Evolutionary conservation across 1,140 invertebrate genomes (phyloP).

Genomic region (Cydia strobilella): DNA sequence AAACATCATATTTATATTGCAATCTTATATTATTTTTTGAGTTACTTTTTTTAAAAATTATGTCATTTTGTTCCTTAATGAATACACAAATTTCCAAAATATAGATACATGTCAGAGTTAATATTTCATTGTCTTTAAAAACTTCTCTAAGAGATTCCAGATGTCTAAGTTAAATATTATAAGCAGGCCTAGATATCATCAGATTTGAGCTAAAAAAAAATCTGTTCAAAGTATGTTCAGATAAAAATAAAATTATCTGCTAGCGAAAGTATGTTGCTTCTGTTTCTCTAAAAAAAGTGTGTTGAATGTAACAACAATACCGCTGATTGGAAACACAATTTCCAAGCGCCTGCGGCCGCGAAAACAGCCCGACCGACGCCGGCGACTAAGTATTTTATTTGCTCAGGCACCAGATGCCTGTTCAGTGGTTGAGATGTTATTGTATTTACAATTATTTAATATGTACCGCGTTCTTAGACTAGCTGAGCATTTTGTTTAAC

Average conservation of each 20-base stretch:
- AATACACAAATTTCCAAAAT: too few relatives aligned
- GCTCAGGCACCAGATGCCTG: not conserved
- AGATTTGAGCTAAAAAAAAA: not conserved
- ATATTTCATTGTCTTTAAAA: too few relatives aligned
- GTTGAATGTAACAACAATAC: constrained; percentile 16
- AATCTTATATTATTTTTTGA: too few relatives aligned
- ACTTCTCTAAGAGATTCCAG: too few relatives aligned
- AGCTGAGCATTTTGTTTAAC: too few relatives aligned
- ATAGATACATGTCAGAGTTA: too few relatives aligned
- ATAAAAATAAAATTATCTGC: not conserved
- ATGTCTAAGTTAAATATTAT: too few relatives aligned
- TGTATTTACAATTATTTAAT: not conserved
- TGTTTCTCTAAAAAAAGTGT: not conserved
- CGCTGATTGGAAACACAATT: constrained; percentile 16
- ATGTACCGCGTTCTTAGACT: not conserved
- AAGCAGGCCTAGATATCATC: not conserved
- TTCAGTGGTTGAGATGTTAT: not conserved
- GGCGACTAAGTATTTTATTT: constrained; percentile 13
- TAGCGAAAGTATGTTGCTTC: not conserved
- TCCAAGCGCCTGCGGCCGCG: constrained; percentile 13
- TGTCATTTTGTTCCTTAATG: too few relatives aligned
- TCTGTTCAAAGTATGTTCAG: not conserved
- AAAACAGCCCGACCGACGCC: not conserved
- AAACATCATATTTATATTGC: too few relatives aligned
- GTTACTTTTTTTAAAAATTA: too few relatives aligned